Evolutionary conservation across 2,113 vertebrate genomes (phyloP), one percentile per base, ranked within the genome.

Genomic region (Podocnemis expansa): DNA sequence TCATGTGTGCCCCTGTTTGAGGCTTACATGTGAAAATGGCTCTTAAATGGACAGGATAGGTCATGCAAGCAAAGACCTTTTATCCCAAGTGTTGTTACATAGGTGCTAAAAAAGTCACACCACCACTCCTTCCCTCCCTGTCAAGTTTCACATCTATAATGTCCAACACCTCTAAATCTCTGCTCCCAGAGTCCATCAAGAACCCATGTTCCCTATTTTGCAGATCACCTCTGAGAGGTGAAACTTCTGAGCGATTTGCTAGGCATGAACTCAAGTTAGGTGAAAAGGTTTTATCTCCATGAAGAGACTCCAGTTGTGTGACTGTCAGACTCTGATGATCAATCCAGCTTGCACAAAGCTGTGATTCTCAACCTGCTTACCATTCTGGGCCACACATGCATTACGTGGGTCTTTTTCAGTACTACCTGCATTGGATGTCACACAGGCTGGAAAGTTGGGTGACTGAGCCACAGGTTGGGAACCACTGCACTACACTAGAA

Each of bases 321-420:
- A 95, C 21, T 0, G 0, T 5, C 45, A 70, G n/a, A 73, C 17
- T 6, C 27, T 21, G 19, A 16, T 21, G 34, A 38, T 3, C 19
- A 70, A 70, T 38, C n/a, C n/a, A 70, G 63, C 34, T 1, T 38
- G 51, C 51, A 52, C 13, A 52, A 52, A 16, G 51, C 16, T 17
- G 51, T 52, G 13, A 16, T 52, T 52, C 14, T 52, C 51, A 52
- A 52, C 51, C 51, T 16, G 17, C 17, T 52, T 52, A 17, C 51
- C 51, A 52, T 52, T 52, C 13, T 52, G 51, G 14, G 51, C 13
- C 5, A 16, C 13, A 16, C 17, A 52, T 17, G 51, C 11, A 11
- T 49, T 49, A 11, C 11, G 47, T 49, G 47, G 47, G 47, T 14
- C 9, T 51, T 14, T 16, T 52, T 16, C 51, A 52, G 17, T 52